Base-by-base conservation (phyloP, 2,113 vertebrate species). In the Pygoscelis adeliae region DNA sequence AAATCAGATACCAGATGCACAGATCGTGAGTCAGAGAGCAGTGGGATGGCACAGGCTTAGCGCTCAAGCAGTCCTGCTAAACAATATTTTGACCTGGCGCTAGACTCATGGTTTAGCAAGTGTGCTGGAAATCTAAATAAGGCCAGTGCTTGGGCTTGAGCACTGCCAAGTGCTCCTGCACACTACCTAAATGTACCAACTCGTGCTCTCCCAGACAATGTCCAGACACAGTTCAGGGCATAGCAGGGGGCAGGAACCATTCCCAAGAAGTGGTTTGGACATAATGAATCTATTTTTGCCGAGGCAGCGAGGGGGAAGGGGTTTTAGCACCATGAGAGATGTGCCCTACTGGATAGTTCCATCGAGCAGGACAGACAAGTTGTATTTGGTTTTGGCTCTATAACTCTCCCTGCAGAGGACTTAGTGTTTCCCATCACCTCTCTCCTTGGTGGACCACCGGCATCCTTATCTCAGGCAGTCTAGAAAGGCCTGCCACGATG, bases 301-400 rank as follows among this genome's bases (percentile, higher is more conserved):
- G 32, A 10, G 16, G 13, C 8, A 59, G 9, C 3, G 12, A 18
- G 6, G 14, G 3, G 10, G 23, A 63, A 11, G 32, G 61, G 9
- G 1, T 36, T 89, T 78, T 15, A 46, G 4, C 30, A 50, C 10
- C 4, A 3, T 47, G 34, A 25, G 10, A 63, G 32, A 62, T n/a
- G 27, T 40, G 40, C 15, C 47, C 22, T 44, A 30, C 17, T 12
- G 50, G 26, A 22, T 34, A 59, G 32, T 38, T 23, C 29, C 62
- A 61, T 5, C 1, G 1, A 73, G 19, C 23, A 38, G 59, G 44
- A 42, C 19, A 61, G 29, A 47, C 0, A 38, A 29, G 8, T 6
- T 89, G 20, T 21, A 4, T 73, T 77, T 87, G 40, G 25, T 69
- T 19, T 40, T 55, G n/a, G n/a, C 26, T 32, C 13, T 13, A 5